phyloP scores from a whole-genome alignment of 2,888 invertebrate species.

The Antheraea assamensis region DNA sequence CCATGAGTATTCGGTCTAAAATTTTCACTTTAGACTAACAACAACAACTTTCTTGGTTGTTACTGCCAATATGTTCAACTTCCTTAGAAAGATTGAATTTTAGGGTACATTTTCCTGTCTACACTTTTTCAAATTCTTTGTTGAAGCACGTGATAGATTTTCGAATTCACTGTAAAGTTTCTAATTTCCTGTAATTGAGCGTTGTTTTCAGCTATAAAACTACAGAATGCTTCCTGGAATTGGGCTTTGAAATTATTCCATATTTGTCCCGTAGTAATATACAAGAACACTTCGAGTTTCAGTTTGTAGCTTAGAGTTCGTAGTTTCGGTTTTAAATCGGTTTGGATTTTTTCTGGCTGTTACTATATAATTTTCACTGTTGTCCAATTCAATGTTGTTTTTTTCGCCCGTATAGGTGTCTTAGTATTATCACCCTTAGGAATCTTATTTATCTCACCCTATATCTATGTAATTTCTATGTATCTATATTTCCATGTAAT shows the following conservation, averaged over 20 bases:
- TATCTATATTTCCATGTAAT: too few relatives aligned
- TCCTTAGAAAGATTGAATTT: too few relatives aligned
- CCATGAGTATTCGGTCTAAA: too few relatives aligned
- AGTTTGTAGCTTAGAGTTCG: neutral
- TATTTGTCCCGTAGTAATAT: neutral
- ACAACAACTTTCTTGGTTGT: too few relatives aligned
- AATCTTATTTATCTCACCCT: too few relatives aligned
- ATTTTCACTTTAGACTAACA: too few relatives aligned
- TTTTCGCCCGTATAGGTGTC: too few relatives aligned
- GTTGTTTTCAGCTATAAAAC: neutral
- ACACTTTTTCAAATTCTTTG: neutral
- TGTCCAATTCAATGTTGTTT: neutral
- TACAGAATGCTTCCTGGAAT: neutral
- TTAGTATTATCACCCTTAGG: neutral
- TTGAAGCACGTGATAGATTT: neutral
- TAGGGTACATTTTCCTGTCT: neutral
- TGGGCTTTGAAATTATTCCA: neutral
- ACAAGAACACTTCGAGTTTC: neutral
- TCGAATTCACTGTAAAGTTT: neutral
- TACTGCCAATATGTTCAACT: too few relatives aligned
- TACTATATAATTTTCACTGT: neutral
- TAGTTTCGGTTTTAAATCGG: neutral
- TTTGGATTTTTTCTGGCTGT: neutral
- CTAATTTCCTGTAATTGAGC: neutral
- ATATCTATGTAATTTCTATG: too few relatives aligned